A percentile compares a stretch with the other conserved stretches of the same genome.
These are phyloP conservation scores for Cladorhizidae sp. DNA, from an alignment of 37 sponge, comb jelly and placozoan genomes.

Conservation along the genomic window DNA sequence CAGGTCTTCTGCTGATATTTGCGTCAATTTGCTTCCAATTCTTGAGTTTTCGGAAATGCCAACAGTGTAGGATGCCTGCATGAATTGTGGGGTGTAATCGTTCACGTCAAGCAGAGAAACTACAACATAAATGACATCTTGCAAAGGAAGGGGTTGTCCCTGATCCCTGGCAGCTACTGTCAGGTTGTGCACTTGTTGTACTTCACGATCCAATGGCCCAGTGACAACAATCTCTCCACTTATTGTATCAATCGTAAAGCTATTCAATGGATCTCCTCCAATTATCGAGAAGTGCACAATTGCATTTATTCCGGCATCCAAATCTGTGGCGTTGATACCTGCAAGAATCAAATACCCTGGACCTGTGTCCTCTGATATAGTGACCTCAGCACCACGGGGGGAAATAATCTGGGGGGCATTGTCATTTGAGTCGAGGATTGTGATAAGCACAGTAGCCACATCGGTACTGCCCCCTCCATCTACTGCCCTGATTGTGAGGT, in stretches of 20 bases:
- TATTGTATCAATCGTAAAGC: slow-evolving; percentile 46
- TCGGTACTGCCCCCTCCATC: slow-evolving; percentile 68
- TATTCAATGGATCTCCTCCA: slow-evolving; percentile 44
- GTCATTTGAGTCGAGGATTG: slow-evolving; percentile 69
- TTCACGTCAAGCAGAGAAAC: slow-evolving; percentile 58
- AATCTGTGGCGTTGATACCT: slow-evolving; percentile 71
- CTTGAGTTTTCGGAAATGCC: slow-evolving; percentile 35
- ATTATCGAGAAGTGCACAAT: slow-evolving; percentile 49
- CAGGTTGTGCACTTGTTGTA: slow-evolving; percentile 10
- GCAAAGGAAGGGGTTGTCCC: slow-evolving; percentile 55
- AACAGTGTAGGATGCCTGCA: slow-evolving; percentile 13
- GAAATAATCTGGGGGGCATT: slow-evolving; percentile 62
- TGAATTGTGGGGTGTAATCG: slow-evolving; percentile 64
- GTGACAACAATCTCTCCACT: slow-evolving; percentile 45
- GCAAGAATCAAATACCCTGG: slow-evolving; percentile 52
- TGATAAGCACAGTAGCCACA: slow-evolving; percentile 28
- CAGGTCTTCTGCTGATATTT: slow-evolving; percentile 47
- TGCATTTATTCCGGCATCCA: slow-evolving; percentile 63
- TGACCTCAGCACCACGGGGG: slow-evolving; percentile 32
- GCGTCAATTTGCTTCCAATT: slow-evolving; percentile 6
- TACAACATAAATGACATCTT: slow-evolving; percentile 39
- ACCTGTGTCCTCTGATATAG: slow-evolving; percentile 58
- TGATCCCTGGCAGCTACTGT: slow-evolving; percentile 56
- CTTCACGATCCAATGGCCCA: slow-evolving; percentile 48
- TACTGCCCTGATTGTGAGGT: slow-evolving; percentile 57